Evolutionary conservation across 2,888 invertebrate species (phyloP).

Genomic region (Strigamia maritima): DNA sequence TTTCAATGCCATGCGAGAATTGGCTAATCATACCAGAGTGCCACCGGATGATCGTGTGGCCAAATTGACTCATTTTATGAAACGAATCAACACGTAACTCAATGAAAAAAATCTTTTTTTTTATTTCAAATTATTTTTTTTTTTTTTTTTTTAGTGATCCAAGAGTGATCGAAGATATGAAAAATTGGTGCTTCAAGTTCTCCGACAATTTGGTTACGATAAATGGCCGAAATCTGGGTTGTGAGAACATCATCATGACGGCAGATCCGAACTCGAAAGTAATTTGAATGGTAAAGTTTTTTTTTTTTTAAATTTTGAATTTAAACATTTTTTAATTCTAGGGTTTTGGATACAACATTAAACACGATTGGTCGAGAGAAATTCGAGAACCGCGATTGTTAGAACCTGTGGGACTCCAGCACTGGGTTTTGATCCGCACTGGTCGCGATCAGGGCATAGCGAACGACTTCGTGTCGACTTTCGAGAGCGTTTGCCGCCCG

Average conservation of each 20-base stretch:
- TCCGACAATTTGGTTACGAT: constrained; percentile 63
- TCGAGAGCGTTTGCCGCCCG: constrained; percentile 50
- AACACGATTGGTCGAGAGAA: constrained; percentile 71
- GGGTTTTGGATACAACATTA: constrained; percentile 51
- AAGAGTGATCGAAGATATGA: constrained; percentile 60
- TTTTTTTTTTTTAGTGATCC: constrained; percentile 5
- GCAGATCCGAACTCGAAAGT: not conserved
- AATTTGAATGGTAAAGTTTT: not conserved
- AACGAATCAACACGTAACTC: constrained; percentile 40
- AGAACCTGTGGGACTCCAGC: constrained; percentile 45
- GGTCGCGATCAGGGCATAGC: constrained; percentile 45
- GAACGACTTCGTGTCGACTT: constrained; percentile 48
- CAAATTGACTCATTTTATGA: constrained; percentile 66
- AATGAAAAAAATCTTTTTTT: not conserved
- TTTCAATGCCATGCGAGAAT: constrained; percentile 65
- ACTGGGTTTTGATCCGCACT: constrained; percentile 51
- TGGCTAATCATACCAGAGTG: constrained; percentile 72
- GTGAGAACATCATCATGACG: constrained; percentile 54
- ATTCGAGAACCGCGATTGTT: constrained; percentile 56
- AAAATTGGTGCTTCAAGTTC: constrained; percentile 70
- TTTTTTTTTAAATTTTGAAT: not conserved
- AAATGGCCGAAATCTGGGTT: constrained; percentile 63
- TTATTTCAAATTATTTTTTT: too few species aligned
- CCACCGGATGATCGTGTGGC: constrained; percentile 65
- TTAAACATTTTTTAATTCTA: too few species aligned